These are phyloP conservation scores for Leptosomus discolor DNA, from an alignment of 2,113 vertebrate species.

Conservation along the genomic window DNA sequence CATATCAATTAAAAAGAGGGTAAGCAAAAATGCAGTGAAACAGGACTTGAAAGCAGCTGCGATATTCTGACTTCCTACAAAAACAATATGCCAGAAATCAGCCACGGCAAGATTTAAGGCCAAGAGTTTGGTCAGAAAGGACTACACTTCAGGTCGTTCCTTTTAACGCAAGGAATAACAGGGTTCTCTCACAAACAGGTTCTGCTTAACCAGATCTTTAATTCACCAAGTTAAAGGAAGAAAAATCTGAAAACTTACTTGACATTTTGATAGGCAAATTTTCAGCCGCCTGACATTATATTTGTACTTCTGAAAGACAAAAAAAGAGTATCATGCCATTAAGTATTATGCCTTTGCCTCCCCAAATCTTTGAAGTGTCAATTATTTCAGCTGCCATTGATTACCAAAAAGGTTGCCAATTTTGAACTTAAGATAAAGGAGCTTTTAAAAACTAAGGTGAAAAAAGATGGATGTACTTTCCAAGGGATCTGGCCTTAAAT, in stretches of 20 bases:
- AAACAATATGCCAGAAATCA: neutral
- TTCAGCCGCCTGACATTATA: conserved; percentile 79
- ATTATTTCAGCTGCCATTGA: neutral
- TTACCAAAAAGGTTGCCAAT: neutral
- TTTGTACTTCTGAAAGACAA: conserved; percentile 78
- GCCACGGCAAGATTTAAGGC: neutral
- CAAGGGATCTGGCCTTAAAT: neutral
- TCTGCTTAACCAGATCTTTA: neutral
- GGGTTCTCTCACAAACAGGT: neutral
- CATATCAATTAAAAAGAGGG: neutral
- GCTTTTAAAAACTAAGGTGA: neutral
- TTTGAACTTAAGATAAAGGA: neutral
- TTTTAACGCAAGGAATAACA: neutral
- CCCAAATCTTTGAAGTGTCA: neutral
- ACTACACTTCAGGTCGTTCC: neutral
- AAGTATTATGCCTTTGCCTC: conserved; percentile 26
- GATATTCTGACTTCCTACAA: neutral
- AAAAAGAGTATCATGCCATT: conserved; percentile 64
- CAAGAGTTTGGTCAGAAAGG: neutral
- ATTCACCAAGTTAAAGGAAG: neutral
- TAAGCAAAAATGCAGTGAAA: neutral
- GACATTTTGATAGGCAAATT: conserved; percentile 84
- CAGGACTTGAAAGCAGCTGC: neutral
- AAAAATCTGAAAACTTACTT: conserved; percentile 76
- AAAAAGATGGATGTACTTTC: neutral